Evolutionary conservation across 2,113 vertebrate species (phyloP).

Genomic region (Hipposideros armiger): DNA sequence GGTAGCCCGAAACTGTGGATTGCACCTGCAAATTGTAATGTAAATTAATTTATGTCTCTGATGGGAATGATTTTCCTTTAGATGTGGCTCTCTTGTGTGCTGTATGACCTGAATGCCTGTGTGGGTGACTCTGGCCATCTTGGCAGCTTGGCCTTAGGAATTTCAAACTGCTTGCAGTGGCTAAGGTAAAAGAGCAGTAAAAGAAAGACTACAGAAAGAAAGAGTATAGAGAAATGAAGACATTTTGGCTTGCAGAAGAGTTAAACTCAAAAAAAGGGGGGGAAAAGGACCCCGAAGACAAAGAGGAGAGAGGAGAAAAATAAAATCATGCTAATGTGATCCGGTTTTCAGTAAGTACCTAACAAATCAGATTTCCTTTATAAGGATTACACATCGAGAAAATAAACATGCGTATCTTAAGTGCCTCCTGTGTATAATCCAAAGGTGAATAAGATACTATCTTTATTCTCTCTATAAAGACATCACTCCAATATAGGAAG

Average conservation of each 20-base stretch:
- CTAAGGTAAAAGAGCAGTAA: neutral
- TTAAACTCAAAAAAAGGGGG: conserved; percentile 12
- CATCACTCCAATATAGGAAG: neutral
- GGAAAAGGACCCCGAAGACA: neutral
- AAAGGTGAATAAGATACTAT: conserved; percentile 33
- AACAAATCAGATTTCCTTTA: neutral
- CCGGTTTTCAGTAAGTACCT: neutral
- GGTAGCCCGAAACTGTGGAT: neutral
- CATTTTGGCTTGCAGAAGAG: neutral
- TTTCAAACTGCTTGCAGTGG: neutral
- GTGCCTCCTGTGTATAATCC: conserved; percentile 16
- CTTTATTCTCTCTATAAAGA: conserved; percentile 20
- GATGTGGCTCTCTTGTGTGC: neutral
- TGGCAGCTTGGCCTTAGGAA: neutral
- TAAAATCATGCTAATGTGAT: neutral
- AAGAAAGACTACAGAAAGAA: neutral
- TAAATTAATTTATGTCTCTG: neutral
- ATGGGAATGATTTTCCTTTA: neutral
- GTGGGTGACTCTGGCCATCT: neutral
- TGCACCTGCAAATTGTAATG: neutral
- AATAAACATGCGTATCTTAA: neutral
- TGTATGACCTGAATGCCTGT: neutral
- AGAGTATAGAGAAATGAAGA: neutral
- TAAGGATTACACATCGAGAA: neutral
- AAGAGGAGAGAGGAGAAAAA: neutral